These are phyloP conservation scores for Aplochiton taeniatus DNA, from an alignment of 2,797 vertebrate genomes.

Conservation along the genomic window DNA sequence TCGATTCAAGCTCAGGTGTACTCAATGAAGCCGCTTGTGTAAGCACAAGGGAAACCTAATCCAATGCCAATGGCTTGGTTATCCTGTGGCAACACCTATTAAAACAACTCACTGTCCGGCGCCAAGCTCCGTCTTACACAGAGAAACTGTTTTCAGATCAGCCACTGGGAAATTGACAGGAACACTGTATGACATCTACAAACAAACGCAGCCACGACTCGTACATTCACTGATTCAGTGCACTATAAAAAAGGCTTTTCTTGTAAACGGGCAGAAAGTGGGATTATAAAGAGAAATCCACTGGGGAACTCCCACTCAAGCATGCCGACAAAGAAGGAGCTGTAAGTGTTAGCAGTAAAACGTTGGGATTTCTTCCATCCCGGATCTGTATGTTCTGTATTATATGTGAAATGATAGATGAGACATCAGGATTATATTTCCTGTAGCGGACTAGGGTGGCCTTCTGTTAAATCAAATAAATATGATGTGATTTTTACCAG, in stretches of 20 bases:
- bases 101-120: slow-evolving; percentile 53
- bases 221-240: slow-evolving; percentile 40
- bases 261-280: slow-evolving; percentile 24
- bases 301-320: slow-evolving; percentile 3
- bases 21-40: slow-evolving; percentile 69
- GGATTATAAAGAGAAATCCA: not conserved
- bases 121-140: slow-evolving; percentile 42
- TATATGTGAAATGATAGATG: slow-evolving; percentile 30
- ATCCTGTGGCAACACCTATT: slow-evolving; percentile 61
- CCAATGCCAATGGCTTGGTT: slow-evolving; percentile 53
- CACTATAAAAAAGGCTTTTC: slow-evolving; percentile 29
- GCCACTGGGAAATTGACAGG: slow-evolving; percentile 52
- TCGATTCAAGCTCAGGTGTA: slow-evolving; percentile 72
- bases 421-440: slow-evolving; percentile 36
- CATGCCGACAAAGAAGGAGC: not conserved
- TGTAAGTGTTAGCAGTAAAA: slow-evolving; percentile 1
- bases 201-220: slow-evolving; percentile 53
- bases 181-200: slow-evolving; percentile 53
- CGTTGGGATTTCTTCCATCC: slow-evolving; percentile 7
- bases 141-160: slow-evolving; percentile 39
- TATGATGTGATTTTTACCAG: slow-evolving; percentile 47
- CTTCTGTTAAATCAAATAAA: slow-evolving; percentile 31
- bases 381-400: slow-evolving; percentile 23
- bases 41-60: slow-evolving; percentile 65
- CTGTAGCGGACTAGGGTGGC: slow-evolving; percentile 17